Percentiles rank a stretch among this genome's conserved stretches.
Evolutionary conservation across 2,113 vertebrate genomes (phyloP).

Genomic region (Phoxinus phoxinus): DNA sequence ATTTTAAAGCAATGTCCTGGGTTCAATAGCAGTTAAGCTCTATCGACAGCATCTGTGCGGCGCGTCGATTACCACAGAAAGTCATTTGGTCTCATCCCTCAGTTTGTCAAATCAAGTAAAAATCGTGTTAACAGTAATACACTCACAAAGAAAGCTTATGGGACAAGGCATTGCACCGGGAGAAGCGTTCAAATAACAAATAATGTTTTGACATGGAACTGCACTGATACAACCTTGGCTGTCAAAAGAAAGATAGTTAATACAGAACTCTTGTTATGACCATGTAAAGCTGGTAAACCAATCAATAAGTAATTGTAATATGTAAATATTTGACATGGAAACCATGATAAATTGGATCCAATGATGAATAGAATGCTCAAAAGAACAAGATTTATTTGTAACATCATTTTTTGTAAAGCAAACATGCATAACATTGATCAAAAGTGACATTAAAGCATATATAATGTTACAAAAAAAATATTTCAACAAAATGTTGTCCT

Average conservation of each 20-base stretch:
- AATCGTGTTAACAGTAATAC: not conserved
- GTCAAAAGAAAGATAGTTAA: not conserved
- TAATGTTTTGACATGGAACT: not conserved
- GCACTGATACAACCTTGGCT: not conserved
- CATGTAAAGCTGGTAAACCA: not conserved
- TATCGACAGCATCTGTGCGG: conserved; percentile 6
- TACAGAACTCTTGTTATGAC: not conserved
- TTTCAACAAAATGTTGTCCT: too few species aligned
- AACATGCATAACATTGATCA: too few species aligned
- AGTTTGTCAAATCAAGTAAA: not conserved
- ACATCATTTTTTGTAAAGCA: too few species aligned
- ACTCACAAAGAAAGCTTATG: not conserved
- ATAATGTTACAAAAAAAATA: too few species aligned
- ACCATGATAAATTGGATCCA: too few species aligned
- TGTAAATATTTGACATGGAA: too few species aligned
- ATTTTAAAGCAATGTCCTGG: not conserved
- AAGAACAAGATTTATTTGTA: too few species aligned
- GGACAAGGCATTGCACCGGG: not conserved
- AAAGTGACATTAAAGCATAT: too few species aligned
- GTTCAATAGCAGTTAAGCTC: conserved; percentile 20
- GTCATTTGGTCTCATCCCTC: not conserved
- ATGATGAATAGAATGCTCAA: too few species aligned
- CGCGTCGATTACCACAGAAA: not conserved
- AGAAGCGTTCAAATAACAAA: not conserved
- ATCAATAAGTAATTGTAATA: too few species aligned